Base-by-base conservation (phyloP, 2,888 invertebrate genomes). In the Lysandra bellargus region DNA sequence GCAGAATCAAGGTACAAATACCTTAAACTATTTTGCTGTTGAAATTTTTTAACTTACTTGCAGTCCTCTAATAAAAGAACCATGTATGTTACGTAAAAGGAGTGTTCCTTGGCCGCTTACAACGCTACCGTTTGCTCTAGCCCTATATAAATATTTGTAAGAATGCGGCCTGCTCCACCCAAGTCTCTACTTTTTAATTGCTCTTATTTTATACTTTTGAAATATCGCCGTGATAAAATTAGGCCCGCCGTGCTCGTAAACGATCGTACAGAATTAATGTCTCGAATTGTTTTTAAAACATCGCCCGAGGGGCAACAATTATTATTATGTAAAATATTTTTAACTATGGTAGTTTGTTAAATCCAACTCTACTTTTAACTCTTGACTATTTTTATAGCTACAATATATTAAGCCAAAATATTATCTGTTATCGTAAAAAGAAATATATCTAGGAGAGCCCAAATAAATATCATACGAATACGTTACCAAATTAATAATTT, bases 81-180 rank as follows among this genome's bases (percentile, higher is more conserved):
- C 33, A 6, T 69, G 33, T 37, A 33, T 69, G 33, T 37, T 30
- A 64, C 69, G 33, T 69, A 37, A 37, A 33, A 33, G 69, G 33
- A 69, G 33, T 37, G 69, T 33, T 37, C 69, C 17, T 33, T 33
- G 14, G 33, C 9, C 90, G 92, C 92, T 92, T 91, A 91, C 90
- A 91, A 87, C 88, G 92, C 92, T 93, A 92, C 93, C 92, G 93
- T 92, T 93, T 93, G 88, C 89, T 87, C 87, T 85, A 86, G 88
- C 92, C 93, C 89, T 91, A 89, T 86, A 88, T 90, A 90, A 94
- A 94, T 90, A 93, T 92, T 92, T 89, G 90, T 87, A 85, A 87
- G 85, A 89, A 88, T 88, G 88, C 88, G 89, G 86, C 88, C 89
- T 90, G 90, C 90, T 91, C 86, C 87, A 86, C 86, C 85, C 90